Base-by-base conservation (phyloP, 2,888 invertebrate species). In the Eupithecia exiguata region DNA sequence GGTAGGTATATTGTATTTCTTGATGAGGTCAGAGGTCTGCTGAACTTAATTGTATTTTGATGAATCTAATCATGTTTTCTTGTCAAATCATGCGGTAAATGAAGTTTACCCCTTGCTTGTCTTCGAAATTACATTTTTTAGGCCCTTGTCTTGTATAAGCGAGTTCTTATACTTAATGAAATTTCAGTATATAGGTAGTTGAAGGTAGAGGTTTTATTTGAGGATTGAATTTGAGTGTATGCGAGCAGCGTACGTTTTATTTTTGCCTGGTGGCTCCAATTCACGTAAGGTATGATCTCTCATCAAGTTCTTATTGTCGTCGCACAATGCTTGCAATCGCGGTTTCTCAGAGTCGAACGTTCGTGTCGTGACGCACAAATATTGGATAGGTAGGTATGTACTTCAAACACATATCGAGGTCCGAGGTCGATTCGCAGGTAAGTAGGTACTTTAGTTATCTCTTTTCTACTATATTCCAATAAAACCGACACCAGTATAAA, bases 41-140 rank as follows among this genome's bases (percentile, higher is more conserved):
- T 76, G 79, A 81, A 87, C 87, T 88, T 92, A 92, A 92, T 93
- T 92, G 91, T 88, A 92, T 91, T 89, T 90, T 90, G 87, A 90
- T 90, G 89, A 87, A 89, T 88, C 81, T 85, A 84, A 89, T 91
- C 89, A 88, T 84, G 87, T 82, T 88, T 88, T 91, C 87, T 88
- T 91, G 93, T 89, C 90, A 90, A 91, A 90, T 92, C 92, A 93
- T 90, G 89, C 91, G 88, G 88, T 82, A 92, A 92, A 93, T 92
- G 90, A 91, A 90, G 86, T 85, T 87, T 86, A 86, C 85, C 84
- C 84, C 83, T 81, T 80, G 77, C 78, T 77, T 79, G 78, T 72
- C 76, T 77, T 68, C 68, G 69, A 76, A 78, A 77, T 79, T 75
- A 63, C 38, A 61, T 77, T 80, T 79, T 80, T 78, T 76, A 67